Conservation (phyloP, 1,140 invertebrate genomes). For the Brachionus rotundiformis region DNA sequence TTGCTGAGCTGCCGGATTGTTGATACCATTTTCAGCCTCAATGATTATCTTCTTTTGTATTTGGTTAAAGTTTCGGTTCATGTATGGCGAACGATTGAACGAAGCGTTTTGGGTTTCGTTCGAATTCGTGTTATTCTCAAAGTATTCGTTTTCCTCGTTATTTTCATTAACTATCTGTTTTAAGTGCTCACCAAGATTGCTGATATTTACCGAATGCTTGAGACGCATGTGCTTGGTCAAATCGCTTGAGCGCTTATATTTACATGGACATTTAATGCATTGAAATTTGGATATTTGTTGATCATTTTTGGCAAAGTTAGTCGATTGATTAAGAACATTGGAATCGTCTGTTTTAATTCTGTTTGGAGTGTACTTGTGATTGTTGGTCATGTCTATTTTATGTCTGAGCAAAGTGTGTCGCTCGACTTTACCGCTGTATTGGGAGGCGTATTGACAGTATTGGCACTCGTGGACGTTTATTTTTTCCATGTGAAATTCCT, state of each 20-base stretch:
- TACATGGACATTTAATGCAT: constrained; percentile 44
- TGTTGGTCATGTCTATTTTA: constrained; percentile 44
- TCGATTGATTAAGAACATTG: constrained; percentile 43
- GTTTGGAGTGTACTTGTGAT: constrained; percentile 28
- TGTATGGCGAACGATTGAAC: not conserved
- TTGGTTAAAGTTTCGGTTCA: constrained; percentile 43
- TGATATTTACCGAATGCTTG: constrained; percentile 19
- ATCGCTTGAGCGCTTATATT: constrained; percentile 49
- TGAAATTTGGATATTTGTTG: constrained; percentile 15
- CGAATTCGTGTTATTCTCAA: not conserved
- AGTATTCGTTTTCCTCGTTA: constrained; percentile 37
- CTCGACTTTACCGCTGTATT: constrained; percentile 49
- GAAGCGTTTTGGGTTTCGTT: not conserved
- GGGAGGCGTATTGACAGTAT: constrained; percentile 41
- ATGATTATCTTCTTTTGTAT: constrained; percentile 36
- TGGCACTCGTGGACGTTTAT: constrained; percentile 44
- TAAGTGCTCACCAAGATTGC: not conserved
- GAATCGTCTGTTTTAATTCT: constrained; percentile 19
- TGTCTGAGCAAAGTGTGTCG: constrained; percentile 45
- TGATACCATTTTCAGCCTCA: not conserved
- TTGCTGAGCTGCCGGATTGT: not conserved
- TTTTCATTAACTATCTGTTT: not conserved
- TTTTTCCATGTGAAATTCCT: constrained; percentile 45
- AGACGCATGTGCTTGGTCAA: constrained; percentile 51
- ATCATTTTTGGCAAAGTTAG: constrained; percentile 37